Conservation (phyloP, 1,140 invertebrate genomes). For the Aphidius ervi region DNA sequence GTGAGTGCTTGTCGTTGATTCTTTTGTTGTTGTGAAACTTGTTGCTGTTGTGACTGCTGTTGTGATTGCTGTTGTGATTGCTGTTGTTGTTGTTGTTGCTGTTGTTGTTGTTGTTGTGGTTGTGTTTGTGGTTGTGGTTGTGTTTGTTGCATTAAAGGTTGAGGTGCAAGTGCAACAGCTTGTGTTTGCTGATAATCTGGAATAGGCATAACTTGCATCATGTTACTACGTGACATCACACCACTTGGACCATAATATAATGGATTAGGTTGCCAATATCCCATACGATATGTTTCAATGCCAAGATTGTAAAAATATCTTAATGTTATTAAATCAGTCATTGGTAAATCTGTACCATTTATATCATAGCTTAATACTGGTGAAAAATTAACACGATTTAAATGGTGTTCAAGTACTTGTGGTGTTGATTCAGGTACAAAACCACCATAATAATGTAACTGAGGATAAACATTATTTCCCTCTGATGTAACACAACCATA, state of each 20-base stretch:
- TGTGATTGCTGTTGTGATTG: not conserved
- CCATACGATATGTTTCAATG: conserved; percentile 47
- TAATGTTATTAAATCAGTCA: not conserved
- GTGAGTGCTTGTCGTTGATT: too few species aligned
- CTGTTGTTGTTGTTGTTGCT: not conserved
- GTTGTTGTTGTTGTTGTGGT: not conserved
- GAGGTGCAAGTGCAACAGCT: not conserved
- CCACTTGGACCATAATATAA: not conserved
- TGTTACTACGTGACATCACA: not conserved
- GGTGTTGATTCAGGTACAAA: not conserved
- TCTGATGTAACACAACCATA: conserved; percentile 18
- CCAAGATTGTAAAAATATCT: conserved; percentile 64
- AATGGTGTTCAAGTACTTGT: not conserved
- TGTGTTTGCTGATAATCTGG: not conserved
- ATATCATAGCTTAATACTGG: not conserved
- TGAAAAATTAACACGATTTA: not conserved
- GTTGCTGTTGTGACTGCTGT: not conserved
- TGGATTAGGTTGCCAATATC: not conserved
- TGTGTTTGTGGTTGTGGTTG: not conserved
- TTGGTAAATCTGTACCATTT: not conserved
- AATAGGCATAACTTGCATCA: not conserved
- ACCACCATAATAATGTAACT: conserved; percentile 3
- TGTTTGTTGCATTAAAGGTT: not conserved
- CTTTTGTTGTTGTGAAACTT: not conserved
- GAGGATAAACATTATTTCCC: conserved; percentile 8